Percentiles rank a stretch among this genome's conserved stretches.
Evolutionary conservation across 2,113 vertebrate species (phyloP).

Genomic region (Platysteira castanea): DNA sequence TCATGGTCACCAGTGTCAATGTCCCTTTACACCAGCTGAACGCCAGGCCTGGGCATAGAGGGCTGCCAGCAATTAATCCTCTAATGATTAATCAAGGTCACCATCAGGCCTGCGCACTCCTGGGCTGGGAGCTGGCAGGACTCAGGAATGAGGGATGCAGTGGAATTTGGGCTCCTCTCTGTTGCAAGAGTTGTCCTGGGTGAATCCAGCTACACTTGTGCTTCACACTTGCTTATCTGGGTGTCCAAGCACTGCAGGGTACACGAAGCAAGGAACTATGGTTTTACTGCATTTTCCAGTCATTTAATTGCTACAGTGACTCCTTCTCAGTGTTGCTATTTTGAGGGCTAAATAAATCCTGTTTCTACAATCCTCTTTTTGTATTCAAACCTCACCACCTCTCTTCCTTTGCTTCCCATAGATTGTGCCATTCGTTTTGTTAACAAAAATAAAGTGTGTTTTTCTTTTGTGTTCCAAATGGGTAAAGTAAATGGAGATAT

Average conservation of each 20-base stretch:
- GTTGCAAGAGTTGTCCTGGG: background rate
- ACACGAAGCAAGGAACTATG: accelerated
- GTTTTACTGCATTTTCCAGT: background rate
- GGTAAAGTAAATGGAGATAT: background rate
- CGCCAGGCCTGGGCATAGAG: background rate
- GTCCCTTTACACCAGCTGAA: background rate
- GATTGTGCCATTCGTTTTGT: background rate
- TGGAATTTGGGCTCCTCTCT: background rate
- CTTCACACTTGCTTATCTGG: background rate
- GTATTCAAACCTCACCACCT: background rate
- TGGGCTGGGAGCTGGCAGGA: background rate
- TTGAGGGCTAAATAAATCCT: slow-evolving; percentile 7
- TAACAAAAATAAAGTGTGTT: background rate
- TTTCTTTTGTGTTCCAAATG: background rate
- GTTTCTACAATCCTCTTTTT: background rate
- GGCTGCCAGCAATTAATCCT: background rate
- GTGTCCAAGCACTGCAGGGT: background rate
- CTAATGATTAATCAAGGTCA: slow-evolving; percentile 19
- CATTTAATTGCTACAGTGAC: background rate
- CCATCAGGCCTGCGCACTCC: background rate
- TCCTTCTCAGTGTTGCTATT: background rate
- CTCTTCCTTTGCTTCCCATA: background rate
- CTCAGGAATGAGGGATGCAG: background rate
- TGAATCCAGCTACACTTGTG: background rate
- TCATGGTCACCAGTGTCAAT: background rate